phyloP scores from a whole-genome alignment of 2,797 vertebrate species.

The Amblyraja radiata region DNA sequence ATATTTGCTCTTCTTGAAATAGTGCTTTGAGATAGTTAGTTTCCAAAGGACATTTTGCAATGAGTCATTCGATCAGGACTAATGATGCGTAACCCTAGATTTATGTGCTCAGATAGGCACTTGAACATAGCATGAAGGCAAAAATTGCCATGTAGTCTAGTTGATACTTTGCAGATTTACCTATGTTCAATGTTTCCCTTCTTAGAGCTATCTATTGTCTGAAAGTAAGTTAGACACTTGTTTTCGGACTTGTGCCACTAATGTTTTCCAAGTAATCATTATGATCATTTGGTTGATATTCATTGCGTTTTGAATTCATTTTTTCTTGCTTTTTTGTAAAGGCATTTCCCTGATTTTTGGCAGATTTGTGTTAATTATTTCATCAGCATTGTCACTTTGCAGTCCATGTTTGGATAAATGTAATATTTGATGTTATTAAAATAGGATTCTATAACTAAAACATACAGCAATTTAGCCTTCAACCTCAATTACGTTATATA shows the following conservation, averaged over 20 bases:
- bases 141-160: background rate
- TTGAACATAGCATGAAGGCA: background rate
- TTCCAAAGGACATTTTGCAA: background rate
- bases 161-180: background rate
- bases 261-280: background rate
- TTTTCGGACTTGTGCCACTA: background rate
- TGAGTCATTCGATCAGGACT: background rate
- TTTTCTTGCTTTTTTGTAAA: background rate
- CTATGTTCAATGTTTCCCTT: background rate
- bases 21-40: background rate
- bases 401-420: background rate
- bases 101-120: background rate
- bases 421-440: background rate
- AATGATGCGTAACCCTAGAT: background rate
- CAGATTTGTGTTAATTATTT: background rate
- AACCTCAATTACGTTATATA: too few relatives aligned
- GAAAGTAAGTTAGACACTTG: background rate
- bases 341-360: background rate
- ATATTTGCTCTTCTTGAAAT: background rate
- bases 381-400: background rate
- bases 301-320: background rate
- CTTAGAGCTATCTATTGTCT: background rate
- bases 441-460: background rate
- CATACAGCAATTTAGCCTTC: too few relatives aligned
- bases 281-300: background rate